Evolutionary conservation across 35 echinoderm and acorn worm genomes (phyloP), one percentile per base, ranked within the genome.

Genomic region (Nesometra sesokonis): DNA sequence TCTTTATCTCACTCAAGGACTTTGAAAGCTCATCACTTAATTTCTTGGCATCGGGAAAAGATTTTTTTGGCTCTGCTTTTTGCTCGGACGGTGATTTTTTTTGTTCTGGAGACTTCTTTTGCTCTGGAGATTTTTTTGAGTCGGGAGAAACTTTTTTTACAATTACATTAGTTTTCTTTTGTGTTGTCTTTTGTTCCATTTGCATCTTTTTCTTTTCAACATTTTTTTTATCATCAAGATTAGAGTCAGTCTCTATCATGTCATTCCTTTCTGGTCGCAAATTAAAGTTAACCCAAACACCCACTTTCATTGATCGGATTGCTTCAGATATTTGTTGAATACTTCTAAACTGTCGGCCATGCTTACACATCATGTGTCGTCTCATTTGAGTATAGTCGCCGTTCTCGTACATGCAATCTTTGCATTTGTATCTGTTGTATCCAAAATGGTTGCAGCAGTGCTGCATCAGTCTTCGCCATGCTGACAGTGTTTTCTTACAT

Each of bases 341-440:
- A 47, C 89, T 94, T 17, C 92, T 82, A 85, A 98, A 98, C 85
- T 98, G 92, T 27, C 92, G 78, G 34, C 92, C 92, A 84, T 98
- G 95, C 78, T 98, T 98, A 35, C 95, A 85, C 90, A 93, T 93
- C 81, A 98, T 91, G 57, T 98, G 95, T 27, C 95, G 85, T 30
- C 92, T 90, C 90, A 98, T 93, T 77, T 98, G 92, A 0, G 95
- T 94, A 81, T 98, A 98, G 87, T 98, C 95, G 39, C 84, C 92
- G 57, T 91, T 98, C 84, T 94, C 92, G 36, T 94, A 98, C 0
- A 86, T 88, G 84, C 95, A 98, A 32, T 80, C 82, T 36, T 86
- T 91, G 82, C 95, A 98, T 5, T 93, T 78, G 36, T 98, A 98
- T 0, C 95, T 87, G 76, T 98, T 98, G 77, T 89, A 88, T 27